Evolutionary conservation across 1,140 invertebrate species (phyloP).

Genomic region (Mizuhopecten yessoensis): DNA sequence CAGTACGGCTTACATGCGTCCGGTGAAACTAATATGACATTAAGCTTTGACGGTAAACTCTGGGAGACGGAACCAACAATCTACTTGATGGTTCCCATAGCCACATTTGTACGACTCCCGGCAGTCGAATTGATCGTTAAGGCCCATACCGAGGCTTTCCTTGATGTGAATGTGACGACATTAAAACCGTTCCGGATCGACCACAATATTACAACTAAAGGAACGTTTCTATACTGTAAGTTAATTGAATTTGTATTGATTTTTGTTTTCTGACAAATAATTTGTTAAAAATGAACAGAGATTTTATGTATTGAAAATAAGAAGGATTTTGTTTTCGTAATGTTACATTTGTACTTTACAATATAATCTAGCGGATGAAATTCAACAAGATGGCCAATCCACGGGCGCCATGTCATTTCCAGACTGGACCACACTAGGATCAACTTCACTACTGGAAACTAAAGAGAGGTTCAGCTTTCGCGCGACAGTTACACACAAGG

Average conservation of each 20-base stretch:
- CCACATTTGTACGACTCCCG: not conserved
- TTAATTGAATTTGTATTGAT: not conserved
- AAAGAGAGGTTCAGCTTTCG: not conserved
- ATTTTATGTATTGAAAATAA: too few species aligned
- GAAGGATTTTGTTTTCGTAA: too few species aligned
- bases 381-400: not conserved
- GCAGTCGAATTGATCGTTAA: not conserved
- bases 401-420: constrained; percentile 7
- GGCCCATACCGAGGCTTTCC: not conserved
- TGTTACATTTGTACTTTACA: too few species aligned
- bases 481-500: not conserved
- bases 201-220: not conserved
- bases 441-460: not conserved
- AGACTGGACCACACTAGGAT: not conserved
- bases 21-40: not conserved
- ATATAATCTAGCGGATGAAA: not conserved
- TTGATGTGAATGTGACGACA: not conserved
- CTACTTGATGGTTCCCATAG: not conserved
- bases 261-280: too few species aligned
- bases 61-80: not conserved
- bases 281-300: not conserved
- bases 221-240: not conserved
- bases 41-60: not conserved
- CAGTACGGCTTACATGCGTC: not conserved
- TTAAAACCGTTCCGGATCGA: not conserved